A percentile compares a stretch with the other conserved stretches of the same genome.
Conservation (phyloP, 2,113 vertebrate genomes). For the Cebidichthys violaceus region DNA sequence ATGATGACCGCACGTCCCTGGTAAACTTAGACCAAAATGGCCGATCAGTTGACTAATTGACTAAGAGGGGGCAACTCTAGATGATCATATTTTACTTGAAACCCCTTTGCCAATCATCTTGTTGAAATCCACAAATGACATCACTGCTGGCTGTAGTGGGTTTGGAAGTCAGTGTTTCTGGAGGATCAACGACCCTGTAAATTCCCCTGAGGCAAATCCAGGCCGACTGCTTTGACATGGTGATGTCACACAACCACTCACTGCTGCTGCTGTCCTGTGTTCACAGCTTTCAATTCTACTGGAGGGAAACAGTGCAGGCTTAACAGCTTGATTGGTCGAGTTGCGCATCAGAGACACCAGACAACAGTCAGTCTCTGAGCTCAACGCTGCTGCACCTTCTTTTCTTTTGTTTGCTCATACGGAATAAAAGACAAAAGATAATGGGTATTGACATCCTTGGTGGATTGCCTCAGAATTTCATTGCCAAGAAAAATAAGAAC, state of each 20-base stretch:
- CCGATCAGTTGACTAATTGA: neutral
- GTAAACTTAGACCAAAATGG: neutral
- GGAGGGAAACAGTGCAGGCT: conserved; percentile 44
- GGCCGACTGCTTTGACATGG: conserved; percentile 65
- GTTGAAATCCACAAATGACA: conserved; percentile 22
- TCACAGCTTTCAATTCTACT: conserved; percentile 43
- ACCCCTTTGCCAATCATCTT: neutral
- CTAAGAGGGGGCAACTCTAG: neutral
- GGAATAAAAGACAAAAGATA: conserved; percentile 61
- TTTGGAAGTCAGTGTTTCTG: conserved; percentile 29
- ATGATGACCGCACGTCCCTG: no score
- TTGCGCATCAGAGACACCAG: conserved; percentile 54
- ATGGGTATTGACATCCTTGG: conserved; percentile 61
- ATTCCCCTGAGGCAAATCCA: conserved; percentile 58
- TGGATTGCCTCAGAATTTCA: conserved; percentile 61
- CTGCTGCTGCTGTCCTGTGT: conserved; percentile 10
- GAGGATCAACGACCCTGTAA: conserved; percentile 41
- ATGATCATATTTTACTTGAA: conserved; percentile 24
- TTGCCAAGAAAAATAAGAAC: conserved; percentile 60
- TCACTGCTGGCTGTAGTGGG: conserved; percentile 2
- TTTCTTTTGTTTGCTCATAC: conserved; percentile 56
- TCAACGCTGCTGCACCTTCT: conserved; percentile 29
- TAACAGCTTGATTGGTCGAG: conserved; percentile 68
- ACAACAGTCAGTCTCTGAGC: conserved; percentile 43
- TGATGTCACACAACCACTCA: conserved; percentile 53